Evolutionary conservation across 53 echinoderm and acorn worm genomes (phyloP), one percentile per base, ranked within the genome.

Genomic region (Paracentrotus lividus): DNA sequence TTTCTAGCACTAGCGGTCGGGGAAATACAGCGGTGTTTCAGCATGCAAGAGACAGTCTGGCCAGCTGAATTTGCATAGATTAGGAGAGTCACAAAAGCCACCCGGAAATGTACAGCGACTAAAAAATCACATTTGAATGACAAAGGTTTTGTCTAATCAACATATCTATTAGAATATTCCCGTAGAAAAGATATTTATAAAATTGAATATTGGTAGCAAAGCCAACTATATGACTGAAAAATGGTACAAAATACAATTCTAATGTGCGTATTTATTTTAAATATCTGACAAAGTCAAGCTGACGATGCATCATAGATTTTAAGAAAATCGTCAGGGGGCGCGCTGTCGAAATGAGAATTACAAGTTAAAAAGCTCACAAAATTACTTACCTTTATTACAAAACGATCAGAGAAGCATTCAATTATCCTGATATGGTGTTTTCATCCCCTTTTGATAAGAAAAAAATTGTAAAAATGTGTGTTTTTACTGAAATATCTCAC

Each of bases 1-100:
- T 42, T 92, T 92, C 43, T 61, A 92, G 92, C 92, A 21, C 78
- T 92, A 92, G 92, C 92, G 92, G 92, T 59, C 92, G 92, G 86
- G 86, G 86, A 86, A 86, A 86, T 56, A 55, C 86, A 32, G 34
- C 86, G 55, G 56, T 56, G 55, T 27, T 32, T 42, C 81, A 45
- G 72, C 72, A 45, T 47, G 47, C 47, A 81, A 44, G 81, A 81
- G 42, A 5, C 10, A 14, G 2, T 13, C 2, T 81, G 12, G 26
- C n/a, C 47, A 38, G 47, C n/a, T 81, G 47, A 81, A 81, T 81
- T 81, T 47, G 81, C 81, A 81, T 81, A 47, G 13, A 5, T 21
- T 72, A 14, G n/a, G 81, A 47, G 8, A n/a, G 21, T 26, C 24
- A 81, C 47, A 47, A 81, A 47, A 15, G 42, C 5, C n/a, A 47